Evolutionary conservation across 1,140 invertebrate genomes (phyloP), one percentile per base, ranked within the genome.

Genomic region (Stegodyphus mimosarum): DNA sequence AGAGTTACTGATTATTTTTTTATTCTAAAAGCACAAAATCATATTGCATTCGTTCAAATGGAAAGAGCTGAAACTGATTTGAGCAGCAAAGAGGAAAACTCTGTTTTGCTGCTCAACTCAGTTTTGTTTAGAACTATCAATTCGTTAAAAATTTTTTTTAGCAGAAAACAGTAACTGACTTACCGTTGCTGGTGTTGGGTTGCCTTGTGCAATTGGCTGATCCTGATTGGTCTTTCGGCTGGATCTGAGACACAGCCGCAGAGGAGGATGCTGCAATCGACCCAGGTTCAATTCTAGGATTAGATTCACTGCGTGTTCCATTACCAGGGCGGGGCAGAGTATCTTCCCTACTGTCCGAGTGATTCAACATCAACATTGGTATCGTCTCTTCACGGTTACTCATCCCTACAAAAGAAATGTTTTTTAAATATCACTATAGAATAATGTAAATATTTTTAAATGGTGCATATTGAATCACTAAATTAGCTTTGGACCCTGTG

Each of bases 281-380:
- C 7, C 72, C 70, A n/a, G 67, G 48, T 73, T 75, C 74, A n/a
- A 64, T 53, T 17, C 52, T 53, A 18, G 81, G 66, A 33, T 50
- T n/a, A 11, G 72, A 66, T 48, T 70, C 73, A 50, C 33, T 70
- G 9, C 72, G 17, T 6, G 69, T 63, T 10, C 7, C 52, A 4
- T 50, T 50, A 13, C 73, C 52, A 49, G 18, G 87, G 67, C 87
- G 83, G 63, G 75, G 88, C 77, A 88, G 73, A 11, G 87, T 75
- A 49, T 89, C 89, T 79, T 90, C 90, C 77, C 89, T 88, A 70
- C 73, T 84, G 75, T 90, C 90, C 11, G 89, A 88, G 85, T 91
- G 90, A 87, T 91, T 91, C 72, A 91, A 87, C 91, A 90, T 90
- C 88, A 91, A 87, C 91, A 91, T 91, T 10, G 91, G 91, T 69